Evolutionary conservation across 2,888 invertebrate species (phyloP), one percentile per base, ranked within the genome.

Genomic region (Acrobasis suavella): DNA sequence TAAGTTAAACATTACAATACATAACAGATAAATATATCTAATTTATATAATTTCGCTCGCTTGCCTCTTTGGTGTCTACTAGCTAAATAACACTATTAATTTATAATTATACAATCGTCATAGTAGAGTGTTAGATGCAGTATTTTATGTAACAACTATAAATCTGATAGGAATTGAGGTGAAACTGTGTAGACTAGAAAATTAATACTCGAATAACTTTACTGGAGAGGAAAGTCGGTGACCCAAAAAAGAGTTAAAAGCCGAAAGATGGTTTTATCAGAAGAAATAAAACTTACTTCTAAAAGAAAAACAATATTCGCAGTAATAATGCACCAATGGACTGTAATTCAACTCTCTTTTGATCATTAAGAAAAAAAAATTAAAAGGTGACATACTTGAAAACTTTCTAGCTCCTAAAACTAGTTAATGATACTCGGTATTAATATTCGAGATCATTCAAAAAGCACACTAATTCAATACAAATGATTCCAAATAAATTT

Each of bases 31-130:
- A 86, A 90, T 89, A 89, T 75, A 76, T 86, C 79, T 84, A 86
- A 81, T 80, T 81, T 76, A 75, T 78, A 81, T 78, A 80, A 73
- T 74, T 72, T 75, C 78, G 71, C 76, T 82, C 77, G 80, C 81
- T 83, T 81, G 85, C 91, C 87, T 92, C 92, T 92, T 92, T 92
- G 92, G 92, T 91, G 81, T 91, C 87, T 91, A 91, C 91, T 91
- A 92, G 91, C 92, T 92, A 91, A 85, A 75, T 77, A 81, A 72
- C 78, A 70, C 67, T 70, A 74, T 61, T 61, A 62, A 38, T 55
- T 62, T 62, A 60, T 60, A n/a, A n/a, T n/a, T n/a, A 42, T 60
- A 60, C 52, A 60, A 50, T 50, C 22, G 9, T 60, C 51, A 51
- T 50, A 51, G 59, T 37, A 51, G 39, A 51, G 14, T 32, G 22